A percentile compares a stretch with the other conserved stretches of the same genome.
Evolutionary conservation across 2,797 vertebrate species (phyloP).

Genomic region (Melopsittacus undulatus): DNA sequence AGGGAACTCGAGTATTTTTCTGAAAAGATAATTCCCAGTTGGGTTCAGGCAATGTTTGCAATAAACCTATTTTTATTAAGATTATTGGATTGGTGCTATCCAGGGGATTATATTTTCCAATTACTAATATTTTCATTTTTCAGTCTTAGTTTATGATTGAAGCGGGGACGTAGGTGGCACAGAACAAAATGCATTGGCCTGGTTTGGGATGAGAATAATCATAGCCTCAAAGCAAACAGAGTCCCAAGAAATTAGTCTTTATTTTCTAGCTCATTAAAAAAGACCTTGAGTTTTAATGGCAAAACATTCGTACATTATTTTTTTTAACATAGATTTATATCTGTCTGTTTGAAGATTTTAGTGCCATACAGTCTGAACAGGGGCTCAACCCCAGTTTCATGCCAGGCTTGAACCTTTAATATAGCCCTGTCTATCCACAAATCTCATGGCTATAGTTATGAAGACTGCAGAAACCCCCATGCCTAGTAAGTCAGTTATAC

Average conservation of each 20-base stretch:
- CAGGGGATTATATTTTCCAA: conserved; percentile 69
- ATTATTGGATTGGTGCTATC: conserved; percentile 70
- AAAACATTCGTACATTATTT: not conserved
- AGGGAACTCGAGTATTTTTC: conserved; percentile 53
- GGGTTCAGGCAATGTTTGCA: conserved; percentile 60
- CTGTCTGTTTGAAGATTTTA: not conserved
- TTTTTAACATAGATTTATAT: not conserved
- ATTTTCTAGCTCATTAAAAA: conserved; percentile 72
- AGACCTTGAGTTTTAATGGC: conserved; percentile 61
- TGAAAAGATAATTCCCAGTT: conserved; percentile 40
- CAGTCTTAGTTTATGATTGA: conserved; percentile 68
- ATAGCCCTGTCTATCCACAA: not conserved
- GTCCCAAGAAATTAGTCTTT: conserved; percentile 70
- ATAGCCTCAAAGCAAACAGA: conserved; percentile 69
- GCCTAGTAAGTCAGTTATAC: not conserved
- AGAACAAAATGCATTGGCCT: conserved; percentile 68
- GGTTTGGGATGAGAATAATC: conserved; percentile 70
- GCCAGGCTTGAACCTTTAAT: not conserved
- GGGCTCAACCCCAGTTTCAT: not conserved
- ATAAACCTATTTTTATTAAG: conserved; percentile 72
- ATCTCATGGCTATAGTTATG: not conserved
- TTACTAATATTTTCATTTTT: conserved; percentile 73
- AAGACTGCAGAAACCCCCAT: not conserved
- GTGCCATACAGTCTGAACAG: not conserved
- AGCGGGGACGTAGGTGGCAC: conserved; percentile 63